These are phyloP conservation scores for Sicus ferrugineus DNA, from an alignment of 2,888 invertebrate species.

Conservation along the genomic window DNA sequence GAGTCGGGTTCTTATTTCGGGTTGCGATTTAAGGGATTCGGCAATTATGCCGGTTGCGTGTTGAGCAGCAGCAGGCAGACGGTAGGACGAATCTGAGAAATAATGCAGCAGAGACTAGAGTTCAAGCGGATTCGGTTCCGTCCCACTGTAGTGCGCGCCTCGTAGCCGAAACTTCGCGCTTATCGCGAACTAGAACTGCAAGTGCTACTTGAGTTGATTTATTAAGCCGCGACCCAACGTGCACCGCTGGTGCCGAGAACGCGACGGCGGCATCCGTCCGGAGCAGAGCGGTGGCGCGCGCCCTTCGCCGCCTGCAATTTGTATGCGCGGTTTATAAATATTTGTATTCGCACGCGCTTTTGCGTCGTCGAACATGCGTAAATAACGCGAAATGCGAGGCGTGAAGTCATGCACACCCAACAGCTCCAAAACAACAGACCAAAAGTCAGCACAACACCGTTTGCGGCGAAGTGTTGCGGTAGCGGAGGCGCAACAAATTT, in stretches of 20 bases:
- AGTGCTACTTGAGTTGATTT: constrained; percentile 41
- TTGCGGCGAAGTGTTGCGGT: constrained; percentile 20
- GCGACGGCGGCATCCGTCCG: not conserved
- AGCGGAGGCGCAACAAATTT: constrained; percentile 35
- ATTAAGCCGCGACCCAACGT: constrained; percentile 26
- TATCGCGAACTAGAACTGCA: constrained; percentile 36
- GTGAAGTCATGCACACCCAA: constrained; percentile 5
- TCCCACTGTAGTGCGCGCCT: no score
- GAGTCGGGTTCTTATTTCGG: not conserved
- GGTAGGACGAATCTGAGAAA: not conserved
- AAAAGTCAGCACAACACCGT: not conserved
- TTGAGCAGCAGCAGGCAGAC: constrained; percentile 6
- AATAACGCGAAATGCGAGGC: constrained; percentile 20
- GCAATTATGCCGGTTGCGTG: not conserved
- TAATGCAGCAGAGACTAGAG: no score
- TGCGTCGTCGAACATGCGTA: constrained; percentile 27
- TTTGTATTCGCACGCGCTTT: constrained; percentile 32
- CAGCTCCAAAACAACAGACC: constrained; percentile 19
- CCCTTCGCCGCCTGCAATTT: not conserved
- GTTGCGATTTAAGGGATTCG: constrained; percentile 2
- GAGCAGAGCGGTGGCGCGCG: not conserved
- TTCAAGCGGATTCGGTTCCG: no score
- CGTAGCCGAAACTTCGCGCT: constrained; percentile 32
- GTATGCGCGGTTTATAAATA: constrained; percentile 33
- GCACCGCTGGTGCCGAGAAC: constrained; percentile 17